phyloP scores from a whole-genome alignment of 2,888 invertebrate genomes.

The Auanema freiburgensis region DNA sequence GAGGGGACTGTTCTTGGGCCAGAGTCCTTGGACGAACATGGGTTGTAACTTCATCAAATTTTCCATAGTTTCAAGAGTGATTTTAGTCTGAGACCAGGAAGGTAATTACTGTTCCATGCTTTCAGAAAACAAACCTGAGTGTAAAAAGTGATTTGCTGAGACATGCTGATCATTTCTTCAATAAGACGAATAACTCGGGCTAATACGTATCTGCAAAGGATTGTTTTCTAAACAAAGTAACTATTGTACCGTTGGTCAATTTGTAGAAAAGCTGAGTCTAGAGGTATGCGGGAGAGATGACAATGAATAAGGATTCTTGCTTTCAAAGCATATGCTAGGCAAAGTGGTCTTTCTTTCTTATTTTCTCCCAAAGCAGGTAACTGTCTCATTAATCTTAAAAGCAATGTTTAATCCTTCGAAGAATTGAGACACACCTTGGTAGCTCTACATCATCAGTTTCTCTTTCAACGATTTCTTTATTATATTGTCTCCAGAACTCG shows the following conservation, averaged over 20 bases:
- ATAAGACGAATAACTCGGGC: conserved; percentile 81
- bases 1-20: conserved; percentile 91
- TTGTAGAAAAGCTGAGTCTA: conserved; percentile 53
- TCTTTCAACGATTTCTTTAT: conserved; percentile 88
- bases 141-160: conserved; percentile 81
- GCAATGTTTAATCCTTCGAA: background rate
- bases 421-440: conserved; percentile 73
- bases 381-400: conserved; percentile 76
- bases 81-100: conserved; percentile 50
- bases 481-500: conserved; percentile 91
- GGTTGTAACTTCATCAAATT: conserved; percentile 75
- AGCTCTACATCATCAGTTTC: conserved; percentile 92
- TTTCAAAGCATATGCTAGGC: conserved; percentile 69
- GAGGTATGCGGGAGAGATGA: conserved; percentile 80
- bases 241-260: conserved; percentile 29
- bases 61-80: conserved; percentile 48
- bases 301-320: conserved; percentile 93
- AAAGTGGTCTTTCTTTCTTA: conserved; percentile 90
- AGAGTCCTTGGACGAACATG: conserved; percentile 93
- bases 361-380: conserved; percentile 87
- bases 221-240: background rate
- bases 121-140: no score
- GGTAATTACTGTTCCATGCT: no score
- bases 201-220: conserved; percentile 64
- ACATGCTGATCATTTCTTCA: conserved; percentile 94